These are phyloP conservation scores for Perca flavescens DNA, from an alignment of 2,113 vertebrate species.

Conservation along the genomic window DNA sequence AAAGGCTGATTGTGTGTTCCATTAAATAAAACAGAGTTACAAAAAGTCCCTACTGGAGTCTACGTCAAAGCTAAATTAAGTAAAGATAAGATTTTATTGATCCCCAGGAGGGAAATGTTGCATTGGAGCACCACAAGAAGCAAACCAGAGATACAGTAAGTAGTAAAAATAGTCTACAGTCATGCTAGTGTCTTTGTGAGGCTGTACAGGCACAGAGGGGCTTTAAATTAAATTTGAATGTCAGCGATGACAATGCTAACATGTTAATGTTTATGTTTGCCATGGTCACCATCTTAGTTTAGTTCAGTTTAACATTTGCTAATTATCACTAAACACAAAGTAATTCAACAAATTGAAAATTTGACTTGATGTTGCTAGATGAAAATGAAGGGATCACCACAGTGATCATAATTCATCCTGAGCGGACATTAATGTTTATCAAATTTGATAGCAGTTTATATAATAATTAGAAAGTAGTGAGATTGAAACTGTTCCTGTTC, in stretches of 20 bases:
- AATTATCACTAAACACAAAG: constrained; percentile 9
- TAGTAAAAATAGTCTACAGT: not conserved
- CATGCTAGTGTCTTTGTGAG: not conserved
- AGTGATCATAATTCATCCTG: not conserved
- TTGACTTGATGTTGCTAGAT: not conserved
- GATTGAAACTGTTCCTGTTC: not conserved
- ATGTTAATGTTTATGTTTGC: not conserved
- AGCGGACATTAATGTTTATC: not conserved
- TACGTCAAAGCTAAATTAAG: not conserved
- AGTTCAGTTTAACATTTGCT: not conserved
- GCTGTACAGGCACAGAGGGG: not conserved
- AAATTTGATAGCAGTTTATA: not conserved
- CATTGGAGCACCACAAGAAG: not conserved
- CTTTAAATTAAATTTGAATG: not conserved
- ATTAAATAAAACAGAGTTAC: constrained; percentile 2
- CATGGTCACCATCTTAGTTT: not conserved
- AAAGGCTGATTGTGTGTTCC: constrained; percentile 9
- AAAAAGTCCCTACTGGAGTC: not conserved
- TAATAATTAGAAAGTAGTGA: not conserved
- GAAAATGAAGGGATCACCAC: not conserved
- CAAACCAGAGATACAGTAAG: not conserved
- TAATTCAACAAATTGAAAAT: not conserved
- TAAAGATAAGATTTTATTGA: not conserved
- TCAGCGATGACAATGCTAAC: not conserved
- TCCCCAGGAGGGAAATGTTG: not conserved